phyloP scores from a whole-genome alignment of 2,113 vertebrate species.

The Pygoscelis adeliae region DNA sequence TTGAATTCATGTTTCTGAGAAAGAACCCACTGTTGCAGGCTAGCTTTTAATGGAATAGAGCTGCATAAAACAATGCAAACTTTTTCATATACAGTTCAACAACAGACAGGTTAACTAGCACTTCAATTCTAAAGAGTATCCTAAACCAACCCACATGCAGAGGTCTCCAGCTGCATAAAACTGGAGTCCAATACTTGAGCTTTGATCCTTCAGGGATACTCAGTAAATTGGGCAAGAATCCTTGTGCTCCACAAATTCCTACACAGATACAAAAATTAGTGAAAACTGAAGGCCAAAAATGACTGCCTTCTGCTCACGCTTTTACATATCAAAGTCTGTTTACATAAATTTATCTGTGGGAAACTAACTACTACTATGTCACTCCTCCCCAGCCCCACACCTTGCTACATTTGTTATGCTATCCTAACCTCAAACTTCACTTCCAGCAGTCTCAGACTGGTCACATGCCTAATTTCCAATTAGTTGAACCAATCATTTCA shows the following conservation, averaged over 20 bases:
- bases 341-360: background rate
- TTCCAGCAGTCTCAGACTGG: background rate
- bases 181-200: background rate
- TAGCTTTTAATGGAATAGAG: background rate
- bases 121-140: background rate
- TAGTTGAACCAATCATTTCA: background rate
- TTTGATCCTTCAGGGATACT: background rate
- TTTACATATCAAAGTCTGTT: background rate
- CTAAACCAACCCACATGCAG: background rate
- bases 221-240: background rate
- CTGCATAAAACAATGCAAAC: background rate
- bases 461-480: background rate
- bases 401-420: background rate
- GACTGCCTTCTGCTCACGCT: background rate
- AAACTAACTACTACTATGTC: background rate
- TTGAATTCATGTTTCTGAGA: background rate
- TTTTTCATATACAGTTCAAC: background rate
- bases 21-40: background rate
- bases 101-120: background rate
- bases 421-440: background rate
- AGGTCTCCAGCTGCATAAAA: background rate
- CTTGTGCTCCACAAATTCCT: background rate
- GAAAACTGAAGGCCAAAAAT: background rate
- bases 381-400: background rate
- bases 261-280: background rate